Percentiles rank a stretch among this genome's conserved stretches.
Conservation (phyloP, 2,797 vertebrate species). For the Notoglanidium macrostoma region DNA sequence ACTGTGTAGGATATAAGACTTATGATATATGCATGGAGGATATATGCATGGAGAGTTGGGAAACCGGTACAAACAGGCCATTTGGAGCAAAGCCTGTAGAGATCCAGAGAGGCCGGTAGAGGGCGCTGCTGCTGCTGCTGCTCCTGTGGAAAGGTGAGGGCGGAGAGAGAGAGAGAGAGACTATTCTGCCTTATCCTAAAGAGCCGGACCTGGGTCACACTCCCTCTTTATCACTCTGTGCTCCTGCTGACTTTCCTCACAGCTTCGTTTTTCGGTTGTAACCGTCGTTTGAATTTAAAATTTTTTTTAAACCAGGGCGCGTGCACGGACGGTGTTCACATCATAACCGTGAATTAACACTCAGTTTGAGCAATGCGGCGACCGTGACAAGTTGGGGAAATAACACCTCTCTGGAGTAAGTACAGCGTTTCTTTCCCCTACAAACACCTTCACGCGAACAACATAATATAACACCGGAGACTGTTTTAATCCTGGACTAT, state of each 20-base stretch:
- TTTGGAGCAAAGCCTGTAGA: neutral
- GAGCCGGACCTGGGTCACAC: neutral
- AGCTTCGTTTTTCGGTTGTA: neutral
- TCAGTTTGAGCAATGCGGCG: conserved; percentile 44
- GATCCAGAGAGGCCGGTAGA: neutral
- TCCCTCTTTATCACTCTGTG: neutral
- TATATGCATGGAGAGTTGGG: neutral
- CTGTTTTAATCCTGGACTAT: neutral
- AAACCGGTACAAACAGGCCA: neutral
- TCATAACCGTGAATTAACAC: conserved; percentile 1
- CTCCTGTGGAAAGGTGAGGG: conserved; percentile 32
- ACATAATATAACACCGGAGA: neutral
- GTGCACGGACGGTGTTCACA: neutral
- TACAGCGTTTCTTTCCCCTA: neutral
- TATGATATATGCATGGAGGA: no score
- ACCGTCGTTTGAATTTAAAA: neutral
- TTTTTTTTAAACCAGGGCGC: neutral
- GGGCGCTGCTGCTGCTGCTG: conserved; percentile 24
- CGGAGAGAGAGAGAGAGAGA: neutral
- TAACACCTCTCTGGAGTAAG: conserved; percentile 30
- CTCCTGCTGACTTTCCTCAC: conserved; percentile 3
- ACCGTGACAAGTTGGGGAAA: conserved; percentile 20
- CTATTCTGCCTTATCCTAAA: neutral
- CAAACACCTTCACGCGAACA: neutral
- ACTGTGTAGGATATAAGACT: neutral